Percentiles rank a stretch among this genome's conserved stretches.
phyloP scores from a whole-genome alignment of 2,888 invertebrate genomes.

The Alcis repandata region DNA sequence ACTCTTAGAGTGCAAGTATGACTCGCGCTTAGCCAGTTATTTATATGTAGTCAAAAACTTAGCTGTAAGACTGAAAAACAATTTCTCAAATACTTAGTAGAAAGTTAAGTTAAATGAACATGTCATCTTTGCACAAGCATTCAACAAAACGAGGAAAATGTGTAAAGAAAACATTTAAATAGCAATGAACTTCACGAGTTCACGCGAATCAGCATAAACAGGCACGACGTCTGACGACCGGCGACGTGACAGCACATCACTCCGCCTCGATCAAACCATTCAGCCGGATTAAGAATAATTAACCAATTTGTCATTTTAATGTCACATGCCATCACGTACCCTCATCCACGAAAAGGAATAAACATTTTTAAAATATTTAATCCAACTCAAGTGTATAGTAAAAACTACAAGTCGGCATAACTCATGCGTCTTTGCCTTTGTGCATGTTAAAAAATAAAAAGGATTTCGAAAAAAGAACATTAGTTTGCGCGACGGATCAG shows the following conservation, averaged over 20 bases:
- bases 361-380: slow-evolving; percentile 81
- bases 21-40: too few species aligned
- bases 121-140: slow-evolving; percentile 12
- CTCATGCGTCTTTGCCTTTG: slow-evolving; percentile 81
- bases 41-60: too few species aligned
- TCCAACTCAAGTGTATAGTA: slow-evolving; percentile 80
- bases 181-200: slow-evolving; percentile 65
- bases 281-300: slow-evolving; percentile 84
- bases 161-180: slow-evolving; percentile 41
- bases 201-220: slow-evolving; percentile 48
- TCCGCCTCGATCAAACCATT: slow-evolving; percentile 75
- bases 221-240: slow-evolving; percentile 45
- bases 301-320: slow-evolving; percentile 86
- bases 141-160: slow-evolving; percentile 35
- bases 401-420: slow-evolving; percentile 84
- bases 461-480: slow-evolving; percentile 78
- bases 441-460: slow-evolving; percentile 78
- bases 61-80: neutral
- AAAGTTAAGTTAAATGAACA: slow-evolving; percentile 15
- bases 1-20: too few species aligned
- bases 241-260: slow-evolving; percentile 70
- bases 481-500: slow-evolving; percentile 82
- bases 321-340: slow-evolving; percentile 85
- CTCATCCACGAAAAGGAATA: slow-evolving; percentile 66
- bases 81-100: slow-evolving; percentile 9